Percentiles rank a stretch among this genome's conserved stretches.
These are phyloP conservation scores for Rhizoglyphus robini DNA, from an alignment of 1,140 invertebrate genomes.

Conservation along the genomic window DNA sequence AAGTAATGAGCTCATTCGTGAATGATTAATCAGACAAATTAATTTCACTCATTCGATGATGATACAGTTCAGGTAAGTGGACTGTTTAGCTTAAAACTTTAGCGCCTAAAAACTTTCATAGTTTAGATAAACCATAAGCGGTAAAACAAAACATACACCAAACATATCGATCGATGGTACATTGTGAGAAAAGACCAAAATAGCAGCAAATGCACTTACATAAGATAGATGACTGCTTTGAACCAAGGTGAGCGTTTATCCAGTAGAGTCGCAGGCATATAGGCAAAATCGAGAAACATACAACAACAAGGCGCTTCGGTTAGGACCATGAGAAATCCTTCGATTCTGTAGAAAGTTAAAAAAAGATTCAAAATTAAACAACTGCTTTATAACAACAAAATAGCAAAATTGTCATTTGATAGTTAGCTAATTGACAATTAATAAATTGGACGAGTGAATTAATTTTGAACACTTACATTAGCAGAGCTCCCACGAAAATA, in stretches of 20 bases:
- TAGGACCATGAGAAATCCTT: conserved; percentile 66
- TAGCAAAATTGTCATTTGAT: too few species aligned
- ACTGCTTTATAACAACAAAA: background rate
- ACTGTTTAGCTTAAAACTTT: too few species aligned
- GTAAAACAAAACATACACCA: too few species aligned
- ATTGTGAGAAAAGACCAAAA: too few species aligned
- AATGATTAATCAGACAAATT: too few species aligned
- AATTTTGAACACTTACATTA: conserved; percentile 17
- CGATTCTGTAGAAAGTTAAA: conserved; percentile 39
- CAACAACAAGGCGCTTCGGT: conserved; percentile 90
- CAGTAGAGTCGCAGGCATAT: conserved; percentile 59
- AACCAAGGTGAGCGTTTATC: conserved; percentile 76
- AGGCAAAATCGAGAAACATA: conserved; percentile 81
- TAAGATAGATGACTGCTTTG: conserved; percentile 66
- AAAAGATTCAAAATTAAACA: conserved; percentile 16
- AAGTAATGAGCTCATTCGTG: too few species aligned
- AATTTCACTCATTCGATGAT: too few species aligned
- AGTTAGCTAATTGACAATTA: background rate
- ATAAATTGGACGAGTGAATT: background rate
- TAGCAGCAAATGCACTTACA: conserved; percentile 47
- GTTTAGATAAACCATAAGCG: too few species aligned
- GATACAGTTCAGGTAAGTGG: too few species aligned
- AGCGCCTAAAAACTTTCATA: too few species aligned
- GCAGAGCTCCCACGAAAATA: conserved; percentile 8
- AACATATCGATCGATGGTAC: too few species aligned